Evolutionary conservation across 2,888 invertebrate species (phyloP).

Genomic region (Cotesia congregata): DNA sequence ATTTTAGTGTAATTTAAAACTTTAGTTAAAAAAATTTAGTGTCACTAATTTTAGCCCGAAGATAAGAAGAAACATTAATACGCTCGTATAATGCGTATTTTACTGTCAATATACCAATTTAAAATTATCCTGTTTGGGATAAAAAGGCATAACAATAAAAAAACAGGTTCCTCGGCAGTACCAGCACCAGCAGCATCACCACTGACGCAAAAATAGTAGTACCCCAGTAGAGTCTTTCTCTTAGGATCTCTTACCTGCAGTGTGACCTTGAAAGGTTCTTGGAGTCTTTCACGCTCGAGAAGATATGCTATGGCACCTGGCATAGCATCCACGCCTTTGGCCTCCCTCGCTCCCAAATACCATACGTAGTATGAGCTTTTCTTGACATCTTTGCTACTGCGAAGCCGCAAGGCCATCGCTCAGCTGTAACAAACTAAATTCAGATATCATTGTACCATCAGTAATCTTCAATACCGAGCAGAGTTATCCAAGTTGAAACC

Average conservation of each 20-base stretch:
- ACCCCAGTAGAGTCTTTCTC: conserved; percentile 24
- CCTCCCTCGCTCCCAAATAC: conserved; percentile 97
- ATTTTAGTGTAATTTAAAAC: background rate
- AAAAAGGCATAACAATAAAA: background rate
- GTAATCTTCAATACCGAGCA: background rate
- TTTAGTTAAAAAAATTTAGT: background rate
- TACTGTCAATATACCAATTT: background rate
- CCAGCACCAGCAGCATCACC: background rate
- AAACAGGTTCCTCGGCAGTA: background rate
- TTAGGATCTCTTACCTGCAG: conserved; percentile 76
- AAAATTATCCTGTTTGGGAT: background rate
- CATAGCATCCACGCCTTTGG: conserved; percentile 89
- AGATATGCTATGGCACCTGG: conserved; percentile 87
- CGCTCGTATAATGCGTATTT: background rate
- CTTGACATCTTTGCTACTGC: conserved; percentile 84
- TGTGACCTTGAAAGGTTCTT: conserved; percentile 92
- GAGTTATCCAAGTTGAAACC: no score
- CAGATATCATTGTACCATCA: background rate
- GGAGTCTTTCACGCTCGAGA: conserved; percentile 86
- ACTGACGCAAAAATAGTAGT: conserved; percentile 9
- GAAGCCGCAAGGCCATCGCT: conserved; percentile 84
- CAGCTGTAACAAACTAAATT: conserved; percentile 43
- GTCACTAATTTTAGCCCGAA: background rate
- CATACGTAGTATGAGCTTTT: conserved; percentile 93
- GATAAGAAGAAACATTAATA: background rate